Conservation (phyloP, 2,888 invertebrate genomes). For the Lasius fuliginosus region DNA sequence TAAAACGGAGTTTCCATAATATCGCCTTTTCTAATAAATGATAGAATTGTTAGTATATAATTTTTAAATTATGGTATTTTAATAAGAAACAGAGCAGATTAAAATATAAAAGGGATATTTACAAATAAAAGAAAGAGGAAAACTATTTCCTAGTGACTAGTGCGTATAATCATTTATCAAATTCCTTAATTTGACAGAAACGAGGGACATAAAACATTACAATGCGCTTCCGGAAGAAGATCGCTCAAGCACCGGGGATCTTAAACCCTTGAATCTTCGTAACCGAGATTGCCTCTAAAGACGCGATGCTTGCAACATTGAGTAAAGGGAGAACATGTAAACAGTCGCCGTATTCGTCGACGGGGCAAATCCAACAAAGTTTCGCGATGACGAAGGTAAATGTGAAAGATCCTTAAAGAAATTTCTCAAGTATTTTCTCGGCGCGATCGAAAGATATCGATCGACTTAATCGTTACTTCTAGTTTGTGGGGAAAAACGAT, state of each 20-base stretch:
- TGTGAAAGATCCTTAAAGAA: not conserved
- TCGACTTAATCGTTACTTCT: not conserved
- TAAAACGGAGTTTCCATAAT: not conserved
- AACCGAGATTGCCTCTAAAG: slow-evolving; percentile 42
- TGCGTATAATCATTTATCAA: not conserved
- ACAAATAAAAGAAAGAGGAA: not conserved
- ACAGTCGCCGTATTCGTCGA: slow-evolving; percentile 50
- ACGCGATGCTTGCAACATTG: slow-evolving; percentile 31
- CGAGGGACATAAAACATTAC: slow-evolving; percentile 11
- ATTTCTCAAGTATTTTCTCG: not conserved
- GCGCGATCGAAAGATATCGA: not conserved
- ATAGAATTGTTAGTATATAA: not conserved
- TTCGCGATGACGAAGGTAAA: slow-evolving; percentile 5
- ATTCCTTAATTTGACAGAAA: slow-evolving; percentile 27
- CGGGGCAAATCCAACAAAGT: slow-evolving; percentile 55
- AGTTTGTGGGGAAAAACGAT: no score
- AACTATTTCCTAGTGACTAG: not conserved
- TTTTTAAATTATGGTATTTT: not conserved
- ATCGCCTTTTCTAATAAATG: not conserved
- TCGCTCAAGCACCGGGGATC: slow-evolving; percentile 35
- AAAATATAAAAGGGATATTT: not conserved
- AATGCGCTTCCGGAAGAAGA: slow-evolving; percentile 28
- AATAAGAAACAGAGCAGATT: not conserved
- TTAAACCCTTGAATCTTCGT: slow-evolving; percentile 43
- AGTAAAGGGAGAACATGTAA: slow-evolving; percentile 56